Percentiles rank a stretch among this genome's conserved stretches.
phyloP scores from a whole-genome alignment of 1,140 invertebrate genomes.

The Drosophila nannoptera region DNA sequence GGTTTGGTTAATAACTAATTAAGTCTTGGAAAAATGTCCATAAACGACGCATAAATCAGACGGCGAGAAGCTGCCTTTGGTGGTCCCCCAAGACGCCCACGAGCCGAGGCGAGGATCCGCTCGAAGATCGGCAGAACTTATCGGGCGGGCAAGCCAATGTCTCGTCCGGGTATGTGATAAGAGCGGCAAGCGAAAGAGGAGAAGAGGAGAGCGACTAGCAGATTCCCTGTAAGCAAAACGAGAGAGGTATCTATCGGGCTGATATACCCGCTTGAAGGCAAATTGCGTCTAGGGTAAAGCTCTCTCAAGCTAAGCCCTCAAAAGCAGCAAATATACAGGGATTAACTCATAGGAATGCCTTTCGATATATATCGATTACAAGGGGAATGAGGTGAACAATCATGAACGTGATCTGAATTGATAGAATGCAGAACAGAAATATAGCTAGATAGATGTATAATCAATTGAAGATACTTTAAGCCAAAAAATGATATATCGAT shows the following conservation, averaged over 20 bases:
- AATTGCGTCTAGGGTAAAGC: too few species aligned
- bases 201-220: background rate
- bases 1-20: slow-evolving; percentile 60
- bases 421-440: too few species aligned
- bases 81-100: slow-evolving; percentile 40
- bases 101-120: slow-evolving; percentile 13
- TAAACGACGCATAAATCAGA: slow-evolving; percentile 53
- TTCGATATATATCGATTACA: too few species aligned
- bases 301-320: too few species aligned
- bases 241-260: background rate
- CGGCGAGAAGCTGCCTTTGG: slow-evolving; percentile 24
- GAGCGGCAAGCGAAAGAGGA: background rate
- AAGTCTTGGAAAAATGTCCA: slow-evolving; percentile 50
- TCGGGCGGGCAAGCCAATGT: slow-evolving; percentile 12
- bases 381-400: too few species aligned
- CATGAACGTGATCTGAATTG: too few species aligned
- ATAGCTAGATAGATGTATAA: too few species aligned
- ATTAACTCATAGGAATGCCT: too few species aligned
- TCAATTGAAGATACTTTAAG: too few species aligned
- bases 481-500: background rate
- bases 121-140: slow-evolving; percentile 1
- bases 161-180: slow-evolving; percentile 14
- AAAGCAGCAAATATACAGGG: too few species aligned
- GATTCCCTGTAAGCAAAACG: background rate
- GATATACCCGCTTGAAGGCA: too few species aligned